Percentiles rank a stretch among this genome's conserved stretches.
These are phyloP conservation scores for Colossoma macropomum DNA, from an alignment of 2,113 vertebrate species.

Conservation along the genomic window DNA sequence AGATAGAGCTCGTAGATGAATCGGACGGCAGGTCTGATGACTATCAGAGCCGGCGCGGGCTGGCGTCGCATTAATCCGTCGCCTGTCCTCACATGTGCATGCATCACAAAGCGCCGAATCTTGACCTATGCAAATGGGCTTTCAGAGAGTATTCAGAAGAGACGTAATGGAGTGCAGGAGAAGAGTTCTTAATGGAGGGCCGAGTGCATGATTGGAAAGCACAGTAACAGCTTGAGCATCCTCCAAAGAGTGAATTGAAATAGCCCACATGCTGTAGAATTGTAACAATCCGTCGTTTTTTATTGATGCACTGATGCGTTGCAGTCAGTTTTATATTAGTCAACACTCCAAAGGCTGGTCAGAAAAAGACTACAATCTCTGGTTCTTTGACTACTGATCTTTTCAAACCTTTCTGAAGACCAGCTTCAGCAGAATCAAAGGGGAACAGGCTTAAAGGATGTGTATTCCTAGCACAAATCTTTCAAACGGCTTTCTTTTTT, in stretches of 20 bases:
- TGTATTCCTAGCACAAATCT: no score
- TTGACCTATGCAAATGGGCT: slow-evolving; percentile 54
- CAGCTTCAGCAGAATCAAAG: no score
- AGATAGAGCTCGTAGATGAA: slow-evolving; percentile 45
- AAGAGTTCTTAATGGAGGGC: slow-evolving; percentile 43
- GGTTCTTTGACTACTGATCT: not conserved
- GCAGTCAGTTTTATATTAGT: not conserved
- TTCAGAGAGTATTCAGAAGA: slow-evolving; percentile 37
- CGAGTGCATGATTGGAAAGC: slow-evolving; percentile 34
- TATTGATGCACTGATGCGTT: slow-evolving; percentile 24
- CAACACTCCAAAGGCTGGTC: not conserved
- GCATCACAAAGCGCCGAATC: slow-evolving; percentile 43
- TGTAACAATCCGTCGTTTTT: not conserved
- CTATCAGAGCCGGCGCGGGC: not conserved
- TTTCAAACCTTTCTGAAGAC: not conserved
- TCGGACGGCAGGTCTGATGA: slow-evolving; percentile 37
- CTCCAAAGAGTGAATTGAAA: slow-evolving; percentile 26
- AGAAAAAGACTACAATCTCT: not conserved
- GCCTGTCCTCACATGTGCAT: slow-evolving; percentile 28
- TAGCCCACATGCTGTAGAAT: not conserved
- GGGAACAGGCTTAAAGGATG: no score
- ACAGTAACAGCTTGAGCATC: slow-evolving; percentile 16
- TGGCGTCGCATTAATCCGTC: slow-evolving; percentile 31
- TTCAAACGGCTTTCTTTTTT: no score
- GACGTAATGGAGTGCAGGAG: slow-evolving; percentile 31